Evolutionary conservation across 2,797 vertebrate genomes (phyloP).

Genomic region (Xenopus petersii): DNA sequence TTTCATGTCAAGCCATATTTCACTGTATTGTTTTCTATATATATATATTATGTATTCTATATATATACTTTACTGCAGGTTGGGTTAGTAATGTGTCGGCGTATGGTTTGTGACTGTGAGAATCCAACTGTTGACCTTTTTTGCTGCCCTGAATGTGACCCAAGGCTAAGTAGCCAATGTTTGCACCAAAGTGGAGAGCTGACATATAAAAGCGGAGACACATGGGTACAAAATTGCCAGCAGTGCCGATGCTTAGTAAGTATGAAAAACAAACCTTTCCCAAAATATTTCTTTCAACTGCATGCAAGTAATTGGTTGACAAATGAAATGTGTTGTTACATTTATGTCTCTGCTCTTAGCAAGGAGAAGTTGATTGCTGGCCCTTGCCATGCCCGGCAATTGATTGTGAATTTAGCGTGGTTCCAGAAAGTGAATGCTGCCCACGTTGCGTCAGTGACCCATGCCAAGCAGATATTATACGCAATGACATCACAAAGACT

Average conservation of each 20-base stretch:
- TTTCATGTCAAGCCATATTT: too few relatives aligned
- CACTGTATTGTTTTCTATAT: too few relatives aligned
- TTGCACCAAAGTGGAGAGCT: slow-evolving; percentile 91
- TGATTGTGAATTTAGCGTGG: slow-evolving; percentile 90
- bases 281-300: too few relatives aligned
- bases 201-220: slow-evolving; percentile 89
- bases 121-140: slow-evolving; percentile 94
- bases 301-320: too few relatives aligned
- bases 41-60: too few relatives aligned
- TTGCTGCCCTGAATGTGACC: slow-evolving; percentile 97
- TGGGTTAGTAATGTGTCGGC: slow-evolving; percentile 91
- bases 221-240: slow-evolving; percentile 94
- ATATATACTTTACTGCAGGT: slow-evolving; percentile 64
- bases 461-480: slow-evolving; percentile 88
- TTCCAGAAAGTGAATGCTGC: slow-evolving; percentile 92
- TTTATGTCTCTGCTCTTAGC: slow-evolving; percentile 61
- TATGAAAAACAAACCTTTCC: neutral
- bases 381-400: slow-evolving; percentile 88
- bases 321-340: too few relatives aligned
- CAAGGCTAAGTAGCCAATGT: slow-evolving; percentile 91
- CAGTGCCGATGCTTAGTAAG: slow-evolving; percentile 96
- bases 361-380: slow-evolving; percentile 97
- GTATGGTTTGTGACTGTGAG: slow-evolving; percentile 98
- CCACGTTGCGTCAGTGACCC: slow-evolving; percentile 86
- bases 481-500: slow-evolving; percentile 96